Conservation (phyloP, 2,113 vertebrate species). For the Ranitomeya variabilis region DNA sequence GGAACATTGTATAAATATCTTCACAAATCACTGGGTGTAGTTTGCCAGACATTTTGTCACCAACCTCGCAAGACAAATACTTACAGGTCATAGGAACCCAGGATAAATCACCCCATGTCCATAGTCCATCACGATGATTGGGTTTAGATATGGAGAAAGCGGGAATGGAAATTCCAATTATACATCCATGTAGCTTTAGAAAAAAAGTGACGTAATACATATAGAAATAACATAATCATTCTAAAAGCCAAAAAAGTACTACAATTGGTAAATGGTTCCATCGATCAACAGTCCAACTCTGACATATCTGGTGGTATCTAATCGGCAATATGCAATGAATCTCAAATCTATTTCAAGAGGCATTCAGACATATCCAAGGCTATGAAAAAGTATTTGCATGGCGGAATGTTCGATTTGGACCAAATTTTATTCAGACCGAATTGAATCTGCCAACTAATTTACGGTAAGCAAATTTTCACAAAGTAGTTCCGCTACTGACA, state of each 20-base stretch:
- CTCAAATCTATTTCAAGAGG: neutral
- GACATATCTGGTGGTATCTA: neutral
- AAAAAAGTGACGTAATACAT: neutral
- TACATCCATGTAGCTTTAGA: neutral
- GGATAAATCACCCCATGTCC: conserved; percentile 44
- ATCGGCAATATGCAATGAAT: neutral
- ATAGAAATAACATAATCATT: neutral
- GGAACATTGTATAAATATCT: neutral
- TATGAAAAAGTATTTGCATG: too few relatives aligned
- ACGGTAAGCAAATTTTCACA: too few relatives aligned
- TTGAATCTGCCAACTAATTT: too few relatives aligned
- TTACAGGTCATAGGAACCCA: conserved; percentile 50
- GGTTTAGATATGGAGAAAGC: conserved; percentile 19
- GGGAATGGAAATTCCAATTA: neutral
- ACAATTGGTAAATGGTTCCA: neutral
- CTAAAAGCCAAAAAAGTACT: neutral
- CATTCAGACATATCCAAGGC: neutral
- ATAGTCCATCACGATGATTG: conserved; percentile 14
- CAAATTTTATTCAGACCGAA: too few relatives aligned
- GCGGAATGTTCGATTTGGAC: too few relatives aligned
- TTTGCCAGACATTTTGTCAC: conserved; percentile 56
- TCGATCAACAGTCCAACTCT: neutral
- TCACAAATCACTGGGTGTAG: conserved; percentile 41
- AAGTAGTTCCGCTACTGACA: too few relatives aligned
- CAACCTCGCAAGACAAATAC: conserved; percentile 50